Percentiles rank a stretch among this genome's conserved stretches.
Evolutionary conservation across 2,113 vertebrate species (phyloP).

Genomic region (Leucoraja erinaceus): DNA sequence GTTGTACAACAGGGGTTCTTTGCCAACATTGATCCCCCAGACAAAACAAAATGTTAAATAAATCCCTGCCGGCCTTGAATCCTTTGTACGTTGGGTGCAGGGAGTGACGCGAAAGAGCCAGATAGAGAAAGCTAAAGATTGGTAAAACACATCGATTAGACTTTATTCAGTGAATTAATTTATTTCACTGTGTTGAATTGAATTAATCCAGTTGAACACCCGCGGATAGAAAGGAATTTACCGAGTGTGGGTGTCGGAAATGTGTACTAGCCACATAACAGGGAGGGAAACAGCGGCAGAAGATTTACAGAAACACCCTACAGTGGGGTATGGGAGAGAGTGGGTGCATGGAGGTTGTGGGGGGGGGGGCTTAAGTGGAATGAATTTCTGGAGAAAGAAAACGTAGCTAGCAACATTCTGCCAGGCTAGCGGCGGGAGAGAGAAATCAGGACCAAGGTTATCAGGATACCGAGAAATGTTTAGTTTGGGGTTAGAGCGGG

Average conservation of each 20-base stretch:
- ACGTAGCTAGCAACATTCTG: background rate
- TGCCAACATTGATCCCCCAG: background rate
- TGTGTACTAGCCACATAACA: background rate
- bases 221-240: background rate
- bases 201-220: background rate
- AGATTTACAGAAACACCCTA: too few relatives aligned
- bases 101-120: too few relatives aligned
- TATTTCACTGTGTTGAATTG: too few relatives aligned
- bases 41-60: background rate
- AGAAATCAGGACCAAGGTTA: background rate
- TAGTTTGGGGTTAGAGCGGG: too few relatives aligned
- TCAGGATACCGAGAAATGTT: background rate
- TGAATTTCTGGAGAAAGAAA: background rate
- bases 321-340: background rate
- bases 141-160: background rate
- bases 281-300: background rate
- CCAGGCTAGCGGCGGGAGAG: too few relatives aligned
- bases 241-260: background rate
- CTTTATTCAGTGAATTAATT: background rate
- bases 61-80: background rate
- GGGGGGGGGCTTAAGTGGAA: background rate
- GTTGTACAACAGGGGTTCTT: background rate
- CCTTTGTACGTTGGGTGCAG: too few relatives aligned
- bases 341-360: background rate
- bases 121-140: too few relatives aligned